Percentiles rank a stretch among this genome's conserved stretches.
Evolutionary conservation across 2,888 invertebrate species (phyloP).

Genomic region (Psylliodes chrysocephalus): DNA sequence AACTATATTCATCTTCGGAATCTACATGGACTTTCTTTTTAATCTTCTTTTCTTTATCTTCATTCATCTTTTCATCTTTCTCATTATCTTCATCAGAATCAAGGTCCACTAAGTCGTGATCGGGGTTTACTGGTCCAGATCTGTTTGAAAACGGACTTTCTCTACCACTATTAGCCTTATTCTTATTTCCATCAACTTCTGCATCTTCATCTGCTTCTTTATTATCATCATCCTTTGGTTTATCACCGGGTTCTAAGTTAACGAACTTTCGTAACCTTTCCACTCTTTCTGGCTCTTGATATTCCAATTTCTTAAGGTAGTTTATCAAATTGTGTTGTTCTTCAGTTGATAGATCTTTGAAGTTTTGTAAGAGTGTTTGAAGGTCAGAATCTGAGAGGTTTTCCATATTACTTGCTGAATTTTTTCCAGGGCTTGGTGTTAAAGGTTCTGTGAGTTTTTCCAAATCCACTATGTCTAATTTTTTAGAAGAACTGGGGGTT

Average conservation of each 20-base stretch:
- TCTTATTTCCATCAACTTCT: slow-evolving; percentile 38
- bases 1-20: slow-evolving; percentile 84
- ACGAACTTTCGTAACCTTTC: slow-evolving; percentile 82
- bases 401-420: slow-evolving; percentile 68
- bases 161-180: slow-evolving; percentile 20
- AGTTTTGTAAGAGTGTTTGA: slow-evolving; percentile 82
- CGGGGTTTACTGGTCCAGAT: slow-evolving; percentile 62
- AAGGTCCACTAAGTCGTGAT: slow-evolving; percentile 46
- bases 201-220: slow-evolving; percentile 56
- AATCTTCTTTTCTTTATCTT: slow-evolving; percentile 37
- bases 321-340: slow-evolving; percentile 86
- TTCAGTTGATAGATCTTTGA: slow-evolving; percentile 81
- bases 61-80: slow-evolving; percentile 13
- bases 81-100: slow-evolving; percentile 43
- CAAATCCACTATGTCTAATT: slow-evolving; percentile 30
- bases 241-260: slow-evolving; percentile 65
- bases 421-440: slow-evolving; percentile 47
- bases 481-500: slow-evolving; percentile 26
- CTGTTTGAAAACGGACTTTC: slow-evolving; percentile 66
- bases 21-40: slow-evolving; percentile 64
- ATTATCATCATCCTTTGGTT: slow-evolving; percentile 55
- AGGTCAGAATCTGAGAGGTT: slow-evolving; percentile 83
- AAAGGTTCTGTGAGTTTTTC: slow-evolving; percentile 45
- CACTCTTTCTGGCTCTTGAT: slow-evolving; percentile 79
- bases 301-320: slow-evolving; percentile 83